These are phyloP conservation scores for Potorous gilbertii DNA, from an alignment of 2,797 vertebrate genomes.

Conservation along the genomic window DNA sequence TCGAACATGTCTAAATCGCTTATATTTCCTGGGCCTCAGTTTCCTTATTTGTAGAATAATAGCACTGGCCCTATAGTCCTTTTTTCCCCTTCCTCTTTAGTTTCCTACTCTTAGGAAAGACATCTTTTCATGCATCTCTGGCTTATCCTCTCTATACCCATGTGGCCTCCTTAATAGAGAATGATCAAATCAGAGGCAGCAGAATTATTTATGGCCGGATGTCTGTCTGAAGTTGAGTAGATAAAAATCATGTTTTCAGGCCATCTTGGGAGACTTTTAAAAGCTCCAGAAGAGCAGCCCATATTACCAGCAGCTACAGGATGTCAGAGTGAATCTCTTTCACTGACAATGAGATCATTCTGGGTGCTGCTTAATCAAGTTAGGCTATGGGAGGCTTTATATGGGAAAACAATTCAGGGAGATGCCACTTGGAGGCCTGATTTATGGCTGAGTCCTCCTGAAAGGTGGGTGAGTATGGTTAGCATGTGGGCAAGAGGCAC, in stretches of 20 bases:
- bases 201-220: constrained; percentile 51
- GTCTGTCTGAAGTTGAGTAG: constrained; percentile 70
- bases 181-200: constrained; percentile 19
- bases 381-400: constrained; percentile 69
- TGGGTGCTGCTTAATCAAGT: constrained; percentile 71
- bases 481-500: constrained; percentile 23
- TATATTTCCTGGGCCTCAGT: neutral
- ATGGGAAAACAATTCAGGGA: constrained; percentile 63
- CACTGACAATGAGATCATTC: constrained; percentile 82
- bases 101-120: neutral
- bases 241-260: constrained; percentile 67
- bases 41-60: neutral
- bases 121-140: neutral
- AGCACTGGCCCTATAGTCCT: neutral
- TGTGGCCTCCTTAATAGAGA: neutral
- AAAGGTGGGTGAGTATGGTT: constrained; percentile 45
- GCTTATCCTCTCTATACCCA: neutral
- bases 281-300: constrained; percentile 66
- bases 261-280: constrained; percentile 60
- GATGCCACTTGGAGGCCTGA: constrained; percentile 62
- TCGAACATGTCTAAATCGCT: neutral
- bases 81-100: neutral
- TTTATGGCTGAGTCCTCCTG: constrained; percentile 61
- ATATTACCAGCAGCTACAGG: constrained; percentile 16
- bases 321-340: constrained; percentile 81